Evolutionary conservation across 2,888 invertebrate genomes (phyloP).

Genomic region (Spisula subtruncata): DNA sequence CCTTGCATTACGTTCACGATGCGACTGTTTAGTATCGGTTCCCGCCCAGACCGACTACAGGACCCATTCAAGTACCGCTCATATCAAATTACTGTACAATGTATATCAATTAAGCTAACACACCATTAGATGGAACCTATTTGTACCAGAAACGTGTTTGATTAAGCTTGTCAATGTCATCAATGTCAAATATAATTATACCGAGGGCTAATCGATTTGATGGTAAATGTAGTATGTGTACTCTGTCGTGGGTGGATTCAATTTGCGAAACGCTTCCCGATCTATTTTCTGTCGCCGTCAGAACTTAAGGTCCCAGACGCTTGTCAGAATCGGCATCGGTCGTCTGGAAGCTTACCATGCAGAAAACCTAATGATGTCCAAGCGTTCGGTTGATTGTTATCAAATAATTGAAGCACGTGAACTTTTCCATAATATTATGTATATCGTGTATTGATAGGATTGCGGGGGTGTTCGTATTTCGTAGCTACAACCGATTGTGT

Average conservation of each 20-base stretch:
- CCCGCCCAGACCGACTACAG: no score
- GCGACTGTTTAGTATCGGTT: no score
- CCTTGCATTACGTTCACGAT: no score
- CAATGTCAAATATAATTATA: no score
- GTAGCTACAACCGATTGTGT: neutral
- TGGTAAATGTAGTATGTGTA: neutral
- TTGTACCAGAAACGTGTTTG: no score
- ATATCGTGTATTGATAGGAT: neutral
- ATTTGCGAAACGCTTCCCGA: neutral
- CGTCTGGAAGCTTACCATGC: neutral
- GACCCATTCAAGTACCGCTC: no score
- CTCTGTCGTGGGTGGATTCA: neutral
- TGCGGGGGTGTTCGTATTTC: neutral
- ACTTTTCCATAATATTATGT: neutral
- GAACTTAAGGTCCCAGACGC: neutral
- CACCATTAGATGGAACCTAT: no score
- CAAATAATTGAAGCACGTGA: neutral
- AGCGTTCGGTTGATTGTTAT: neutral
- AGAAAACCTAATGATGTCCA: neutral
- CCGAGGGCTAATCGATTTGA: no score
- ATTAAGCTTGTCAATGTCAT: no score
- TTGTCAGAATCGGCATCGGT: slow-evolving; percentile 13
- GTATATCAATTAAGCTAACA: no score
- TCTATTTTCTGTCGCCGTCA: neutral
- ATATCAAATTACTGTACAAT: no score